These are phyloP conservation scores for Nomada fucata DNA, from an alignment of 2,888 invertebrate species.

Conservation along the genomic window DNA sequence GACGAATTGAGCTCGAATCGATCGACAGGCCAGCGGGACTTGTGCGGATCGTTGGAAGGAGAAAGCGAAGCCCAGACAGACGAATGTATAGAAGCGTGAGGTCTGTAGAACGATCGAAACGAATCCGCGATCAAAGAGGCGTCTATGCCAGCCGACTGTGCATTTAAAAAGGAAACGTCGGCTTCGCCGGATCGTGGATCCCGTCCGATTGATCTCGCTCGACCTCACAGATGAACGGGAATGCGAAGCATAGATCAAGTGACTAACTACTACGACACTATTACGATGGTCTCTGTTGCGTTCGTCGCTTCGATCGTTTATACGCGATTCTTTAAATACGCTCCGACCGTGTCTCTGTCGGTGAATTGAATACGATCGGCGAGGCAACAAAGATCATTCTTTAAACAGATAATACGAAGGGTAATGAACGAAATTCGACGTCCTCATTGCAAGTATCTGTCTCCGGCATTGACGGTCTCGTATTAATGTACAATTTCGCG, in stretches of 20 bases:
- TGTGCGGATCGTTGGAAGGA: constrained; percentile 20
- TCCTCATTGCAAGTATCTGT: constrained; percentile 63
- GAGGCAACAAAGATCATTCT: constrained; percentile 57
- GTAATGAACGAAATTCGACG: constrained; percentile 71
- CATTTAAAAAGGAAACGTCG: not conserved
- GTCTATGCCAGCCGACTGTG: not conserved
- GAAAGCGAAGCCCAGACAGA: constrained; percentile 75
- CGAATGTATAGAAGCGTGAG: constrained; percentile 75
- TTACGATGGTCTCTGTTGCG: constrained; percentile 62
- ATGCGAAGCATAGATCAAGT: constrained; percentile 79
- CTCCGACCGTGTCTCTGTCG: not conserved
- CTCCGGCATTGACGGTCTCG: constrained; percentile 45
- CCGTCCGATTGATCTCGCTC: constrained; percentile 74
- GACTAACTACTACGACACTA: constrained; percentile 73
- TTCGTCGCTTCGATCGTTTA: constrained; percentile 21
- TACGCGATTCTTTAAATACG: constrained; percentile 17
- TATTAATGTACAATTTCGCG: constrained; percentile 59
- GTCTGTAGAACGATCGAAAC: constrained; percentile 74
- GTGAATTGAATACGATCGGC: not conserved
- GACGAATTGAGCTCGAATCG: not conserved
- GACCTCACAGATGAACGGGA: constrained; percentile 73
- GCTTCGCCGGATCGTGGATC: constrained; percentile 45
- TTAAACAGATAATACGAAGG: constrained; percentile 54
- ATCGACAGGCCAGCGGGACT: not conserved
- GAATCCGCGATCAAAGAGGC: not conserved